Conservation (phyloP, 2,113 vertebrate species). For the Leiothrix lutea region DNA sequence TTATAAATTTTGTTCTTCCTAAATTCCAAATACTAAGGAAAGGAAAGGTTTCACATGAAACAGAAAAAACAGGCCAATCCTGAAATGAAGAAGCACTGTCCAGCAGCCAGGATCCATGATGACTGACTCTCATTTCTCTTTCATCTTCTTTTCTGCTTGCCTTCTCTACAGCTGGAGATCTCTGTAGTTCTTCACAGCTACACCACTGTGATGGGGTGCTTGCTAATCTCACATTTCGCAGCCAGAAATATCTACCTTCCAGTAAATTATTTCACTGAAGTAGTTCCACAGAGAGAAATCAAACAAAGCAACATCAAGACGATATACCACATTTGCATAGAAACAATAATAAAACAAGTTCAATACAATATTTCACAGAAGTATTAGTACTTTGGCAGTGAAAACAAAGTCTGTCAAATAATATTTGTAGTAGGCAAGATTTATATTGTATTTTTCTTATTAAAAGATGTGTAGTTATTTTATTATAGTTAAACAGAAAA, state of each 20-base stretch:
- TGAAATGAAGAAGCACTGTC: background rate
- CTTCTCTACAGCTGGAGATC: background rate
- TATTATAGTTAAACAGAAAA: background rate
- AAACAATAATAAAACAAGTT: background rate
- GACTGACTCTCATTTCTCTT: background rate
- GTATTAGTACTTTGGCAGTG: background rate
- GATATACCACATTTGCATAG: background rate
- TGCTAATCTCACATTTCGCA: background rate
- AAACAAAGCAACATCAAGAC: background rate
- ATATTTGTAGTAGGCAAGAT: background rate
- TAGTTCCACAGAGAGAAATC: background rate
- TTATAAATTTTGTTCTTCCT: background rate
- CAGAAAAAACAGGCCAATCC: background rate
- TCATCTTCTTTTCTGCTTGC: background rate
- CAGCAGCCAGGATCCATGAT: background rate
- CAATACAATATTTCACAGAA: background rate
- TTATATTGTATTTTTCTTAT: background rate
- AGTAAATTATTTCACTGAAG: background rate
- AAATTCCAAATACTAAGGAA: background rate
- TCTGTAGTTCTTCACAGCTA: background rate
- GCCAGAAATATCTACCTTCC: background rate
- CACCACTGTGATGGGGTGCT: background rate
- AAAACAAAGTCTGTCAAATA: background rate
- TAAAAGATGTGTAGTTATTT: background rate
- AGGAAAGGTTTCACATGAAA: background rate